phyloP scores from a whole-genome alignment of 1,140 invertebrate species.

The Magallana ariakensis region DNA sequence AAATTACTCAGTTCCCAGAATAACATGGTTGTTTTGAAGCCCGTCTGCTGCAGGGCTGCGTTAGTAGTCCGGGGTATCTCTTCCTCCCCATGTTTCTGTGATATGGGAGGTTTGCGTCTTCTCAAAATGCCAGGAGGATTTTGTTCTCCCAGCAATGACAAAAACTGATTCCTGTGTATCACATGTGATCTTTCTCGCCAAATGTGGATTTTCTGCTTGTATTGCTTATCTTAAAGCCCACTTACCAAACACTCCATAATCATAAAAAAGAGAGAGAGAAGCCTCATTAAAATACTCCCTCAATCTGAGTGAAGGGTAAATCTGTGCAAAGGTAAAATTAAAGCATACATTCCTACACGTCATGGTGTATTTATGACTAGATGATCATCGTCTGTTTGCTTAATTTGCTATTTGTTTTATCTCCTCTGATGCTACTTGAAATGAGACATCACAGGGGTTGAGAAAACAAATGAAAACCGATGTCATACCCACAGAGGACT shows the following conservation, averaged over 20 bases:
- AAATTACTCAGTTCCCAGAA: slow-evolving; percentile 29
- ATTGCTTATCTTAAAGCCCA: slow-evolving; percentile 31
- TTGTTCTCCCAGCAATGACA: not conserved
- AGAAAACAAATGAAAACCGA: not conserved
- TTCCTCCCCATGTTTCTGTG: not conserved
- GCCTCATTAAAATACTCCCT: slow-evolving; percentile 27
- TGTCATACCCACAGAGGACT: no score
- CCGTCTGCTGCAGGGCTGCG: not conserved
- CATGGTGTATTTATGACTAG: not conserved
- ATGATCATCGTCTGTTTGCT: not conserved
- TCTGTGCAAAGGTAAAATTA: not conserved
- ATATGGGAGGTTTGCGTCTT: not conserved
- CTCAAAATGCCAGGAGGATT: slow-evolving; percentile 16
- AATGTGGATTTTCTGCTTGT: not conserved
- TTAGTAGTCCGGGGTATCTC: not conserved
- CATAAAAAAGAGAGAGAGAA: slow-evolving; percentile 1
- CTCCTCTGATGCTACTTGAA: slow-evolving; percentile 20
- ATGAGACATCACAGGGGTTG: not conserved
- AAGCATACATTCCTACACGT: not conserved
- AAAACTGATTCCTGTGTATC: slow-evolving; percentile 26
- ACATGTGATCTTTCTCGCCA: not conserved
- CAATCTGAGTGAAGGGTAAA: not conserved
- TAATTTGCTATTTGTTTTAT: not conserved
- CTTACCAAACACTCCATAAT: slow-evolving; percentile 32
- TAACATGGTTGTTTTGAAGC: not conserved